Evolutionary conservation across 2,888 invertebrate species (phyloP).

Genomic region (Bibio marci): DNA sequence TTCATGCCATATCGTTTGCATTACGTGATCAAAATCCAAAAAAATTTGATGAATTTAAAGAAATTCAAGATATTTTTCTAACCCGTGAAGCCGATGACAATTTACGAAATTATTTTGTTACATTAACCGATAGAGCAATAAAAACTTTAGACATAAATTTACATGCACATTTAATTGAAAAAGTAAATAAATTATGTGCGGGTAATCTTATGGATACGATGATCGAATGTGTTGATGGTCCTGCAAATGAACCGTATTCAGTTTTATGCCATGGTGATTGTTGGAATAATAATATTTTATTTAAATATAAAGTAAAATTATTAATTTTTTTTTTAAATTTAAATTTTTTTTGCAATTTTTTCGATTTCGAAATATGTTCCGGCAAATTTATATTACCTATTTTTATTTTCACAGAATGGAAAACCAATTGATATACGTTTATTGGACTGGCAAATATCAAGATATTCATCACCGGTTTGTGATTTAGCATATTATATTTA

Average conservation of each 20-base stretch:
- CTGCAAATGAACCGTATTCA: constrained; percentile 20
- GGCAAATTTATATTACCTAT: background rate
- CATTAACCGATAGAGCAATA: constrained; percentile 14
- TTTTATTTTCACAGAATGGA: constrained; percentile 9
- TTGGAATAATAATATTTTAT: constrained; percentile 26
- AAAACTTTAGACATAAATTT: constrained; percentile 10
- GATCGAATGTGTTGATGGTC: constrained; percentile 12
- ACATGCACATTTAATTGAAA: constrained; percentile 10
- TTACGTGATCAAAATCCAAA: constrained; percentile 14
- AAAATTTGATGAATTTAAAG: constrained; percentile 12
- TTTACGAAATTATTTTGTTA: constrained; percentile 16
- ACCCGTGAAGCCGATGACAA: constrained; percentile 14
- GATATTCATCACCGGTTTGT: constrained; percentile 21
- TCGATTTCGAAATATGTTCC: too few species aligned
- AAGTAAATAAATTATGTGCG: constrained; percentile 12
- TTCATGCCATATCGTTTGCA: constrained; percentile 32
- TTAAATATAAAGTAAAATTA: constrained; percentile 14
- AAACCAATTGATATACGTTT: constrained; percentile 15
- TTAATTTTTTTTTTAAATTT: background rate
- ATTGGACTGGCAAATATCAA: constrained; percentile 24
- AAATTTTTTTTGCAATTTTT: too few species aligned
- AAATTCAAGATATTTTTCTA: constrained; percentile 18
- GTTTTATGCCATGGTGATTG: constrained; percentile 25
- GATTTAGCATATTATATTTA: constrained; percentile 23
- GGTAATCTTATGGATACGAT: constrained; percentile 15